Evolutionary conservation across 2,797 vertebrate genomes (phyloP).

Genomic region (Yasuhikotakia modesta): DNA sequence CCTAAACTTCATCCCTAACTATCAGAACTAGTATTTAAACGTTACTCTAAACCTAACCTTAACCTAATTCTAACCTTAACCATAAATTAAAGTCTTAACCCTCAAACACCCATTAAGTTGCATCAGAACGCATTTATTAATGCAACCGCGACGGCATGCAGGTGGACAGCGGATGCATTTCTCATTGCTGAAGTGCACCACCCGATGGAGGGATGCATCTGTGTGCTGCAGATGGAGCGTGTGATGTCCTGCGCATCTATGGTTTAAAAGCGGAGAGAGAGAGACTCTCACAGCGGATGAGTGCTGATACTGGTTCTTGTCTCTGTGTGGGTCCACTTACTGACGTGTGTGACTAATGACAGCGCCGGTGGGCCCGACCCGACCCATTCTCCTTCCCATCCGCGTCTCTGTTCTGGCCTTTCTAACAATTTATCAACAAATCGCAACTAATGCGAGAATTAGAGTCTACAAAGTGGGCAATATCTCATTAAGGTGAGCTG

Average conservation of each 20-base stretch:
- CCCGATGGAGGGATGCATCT: constrained; percentile 42
- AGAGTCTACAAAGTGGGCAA: neutral
- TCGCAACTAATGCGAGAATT: neutral
- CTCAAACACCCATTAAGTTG: neutral
- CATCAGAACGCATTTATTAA: neutral
- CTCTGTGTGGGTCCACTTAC: constrained; percentile 24
- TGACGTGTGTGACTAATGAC: constrained; percentile 28
- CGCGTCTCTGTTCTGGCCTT: neutral
- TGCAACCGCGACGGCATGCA: neutral
- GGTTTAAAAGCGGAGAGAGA: constrained; percentile 13
- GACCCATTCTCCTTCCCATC: neutral
- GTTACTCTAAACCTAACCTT: too few relatives aligned
- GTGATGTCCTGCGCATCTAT: constrained; percentile 24
- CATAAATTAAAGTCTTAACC: too few relatives aligned
- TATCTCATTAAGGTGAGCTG: neutral
- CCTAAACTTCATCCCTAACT: too few relatives aligned
- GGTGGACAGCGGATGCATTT: neutral
- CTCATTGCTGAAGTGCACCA: constrained; percentile 51
- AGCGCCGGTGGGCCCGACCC: constrained; percentile 20
- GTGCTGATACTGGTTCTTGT: constrained; percentile 29
- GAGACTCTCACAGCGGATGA: constrained; percentile 22
- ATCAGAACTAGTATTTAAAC: too few relatives aligned
- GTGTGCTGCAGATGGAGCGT: constrained; percentile 21
- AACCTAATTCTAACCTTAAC: too few relatives aligned
- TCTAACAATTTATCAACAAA: neutral